Evolutionary conservation across 2,113 vertebrate species (phyloP), one percentile per base, ranked within the genome.

Genomic region (Pygathrix nemaeus): DNA sequence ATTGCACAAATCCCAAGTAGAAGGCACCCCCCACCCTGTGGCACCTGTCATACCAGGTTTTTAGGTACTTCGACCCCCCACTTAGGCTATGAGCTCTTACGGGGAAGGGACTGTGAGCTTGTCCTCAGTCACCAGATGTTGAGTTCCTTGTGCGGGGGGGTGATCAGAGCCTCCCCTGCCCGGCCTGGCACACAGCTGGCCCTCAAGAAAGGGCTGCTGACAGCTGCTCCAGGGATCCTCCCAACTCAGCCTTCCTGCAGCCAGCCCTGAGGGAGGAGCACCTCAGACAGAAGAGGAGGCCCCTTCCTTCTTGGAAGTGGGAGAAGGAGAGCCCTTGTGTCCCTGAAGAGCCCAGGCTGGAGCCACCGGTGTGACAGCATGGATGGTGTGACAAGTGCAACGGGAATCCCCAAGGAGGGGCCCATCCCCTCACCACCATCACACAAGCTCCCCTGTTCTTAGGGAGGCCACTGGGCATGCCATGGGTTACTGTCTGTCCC

Each of bases 1-100:
- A 18, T 0, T 0, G 6, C 57, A 8, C 18, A 11, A 0, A 3
- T 40, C 84, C 13, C 48, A 3, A 3, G 59, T 5, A 1, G 23
- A 2, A 23, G 1, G 48, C 9, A 0, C 14, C 32, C 14, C 64
- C 32, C 4, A 5, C 45, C 66, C 50, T 30, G 2, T 45, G 7
- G 50, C 25, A 35, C 20, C 8, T 82, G 73, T 32, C 27, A 20
- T 17, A 20, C 3, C 12, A 57, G 40, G 30, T 38, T 23, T 66
- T 20, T 8, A 14, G 73, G 11, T 23, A 6, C 13, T 32, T 27
- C 0, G 1, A 10, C n/a, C 20, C 4, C 7, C 48, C 7, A 27
- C 55, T 48, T 17, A 61, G 10, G 83, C 45, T n/a, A 7, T 17
- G 20, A 59, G 30, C 45, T 40, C 43, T 55, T 80, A 7, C 8